Percentiles rank a stretch among this genome's conserved stretches.
phyloP scores from a whole-genome alignment of 2,888 invertebrate genomes.

The Lathronympha strigana region DNA sequence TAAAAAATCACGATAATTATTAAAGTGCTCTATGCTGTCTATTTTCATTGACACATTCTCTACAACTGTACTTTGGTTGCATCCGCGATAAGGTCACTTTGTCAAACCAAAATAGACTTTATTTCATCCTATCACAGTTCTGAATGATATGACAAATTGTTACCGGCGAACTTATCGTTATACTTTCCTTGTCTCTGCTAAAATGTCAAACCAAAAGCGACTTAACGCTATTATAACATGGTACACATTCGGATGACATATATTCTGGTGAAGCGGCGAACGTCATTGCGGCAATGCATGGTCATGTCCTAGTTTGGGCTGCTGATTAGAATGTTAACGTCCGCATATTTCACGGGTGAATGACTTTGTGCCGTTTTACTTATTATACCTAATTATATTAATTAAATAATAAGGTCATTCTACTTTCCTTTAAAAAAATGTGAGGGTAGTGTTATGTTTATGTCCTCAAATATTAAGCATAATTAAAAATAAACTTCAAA shows the following conservation, averaged over 20 bases:
- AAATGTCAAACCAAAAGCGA: neutral
- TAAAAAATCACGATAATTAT: conserved; percentile 6
- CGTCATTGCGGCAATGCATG: conserved; percentile 4
- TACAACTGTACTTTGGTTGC: conserved; percentile 28
- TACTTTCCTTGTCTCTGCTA: neutral
- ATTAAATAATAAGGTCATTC: too few species aligned
- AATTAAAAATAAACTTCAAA: too few species aligned
- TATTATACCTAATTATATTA: neutral
- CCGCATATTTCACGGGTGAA: conserved; percentile 24
- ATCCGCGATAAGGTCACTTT: neutral
- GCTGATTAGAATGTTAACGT: conserved; percentile 37
- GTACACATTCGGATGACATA: neutral
- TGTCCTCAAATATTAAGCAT: too few species aligned
- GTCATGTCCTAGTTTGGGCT: conserved; percentile 30
- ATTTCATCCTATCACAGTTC: neutral
- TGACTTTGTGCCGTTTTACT: conserved; percentile 12
- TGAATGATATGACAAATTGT: neutral
- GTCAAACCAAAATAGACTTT: conserved; percentile 3
- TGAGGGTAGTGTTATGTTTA: too few species aligned
- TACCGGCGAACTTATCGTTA: neutral
- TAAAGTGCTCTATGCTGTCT: conserved; percentile 1
- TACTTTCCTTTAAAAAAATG: too few species aligned
- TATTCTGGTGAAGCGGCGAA: neutral
- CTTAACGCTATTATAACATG: neutral
- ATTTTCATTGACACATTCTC: conserved; percentile 23